A percentile compares a stretch with the other conserved stretches of the same genome.
These are phyloP conservation scores for Brachionus rotundiformis DNA, from an alignment of 1,140 invertebrate species.

Conservation along the genomic window DNA sequence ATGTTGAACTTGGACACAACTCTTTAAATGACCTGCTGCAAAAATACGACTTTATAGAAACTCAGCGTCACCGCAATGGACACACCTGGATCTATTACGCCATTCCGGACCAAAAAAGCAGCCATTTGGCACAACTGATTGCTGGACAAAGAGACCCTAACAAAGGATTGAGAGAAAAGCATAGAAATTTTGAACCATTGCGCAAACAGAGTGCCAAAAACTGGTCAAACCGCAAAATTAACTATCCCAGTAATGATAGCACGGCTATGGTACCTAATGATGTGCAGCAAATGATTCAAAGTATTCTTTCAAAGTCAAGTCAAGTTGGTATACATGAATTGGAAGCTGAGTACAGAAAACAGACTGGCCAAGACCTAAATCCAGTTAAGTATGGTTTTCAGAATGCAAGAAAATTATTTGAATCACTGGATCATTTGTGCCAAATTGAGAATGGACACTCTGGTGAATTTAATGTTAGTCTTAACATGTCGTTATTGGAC, in stretches of 20 bases:
- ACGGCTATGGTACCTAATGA: background rate
- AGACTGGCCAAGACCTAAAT: background rate
- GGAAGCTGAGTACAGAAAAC: background rate
- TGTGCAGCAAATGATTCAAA: background rate
- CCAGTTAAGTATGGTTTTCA: background rate
- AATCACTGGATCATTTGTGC: background rate
- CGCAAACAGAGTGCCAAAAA: background rate
- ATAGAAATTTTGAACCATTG: background rate
- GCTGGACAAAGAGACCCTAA: conserved; percentile 7
- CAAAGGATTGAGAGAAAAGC: conserved; percentile 17
- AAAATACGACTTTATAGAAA: conserved; percentile 21
- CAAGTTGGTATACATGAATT: background rate
- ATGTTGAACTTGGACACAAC: conserved; percentile 24
- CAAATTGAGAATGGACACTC: background rate
- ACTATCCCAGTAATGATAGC: too few species aligned
- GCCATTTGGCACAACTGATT: background rate
- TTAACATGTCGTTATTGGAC: background rate
- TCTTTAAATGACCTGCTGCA: background rate
- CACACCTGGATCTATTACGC: background rate
- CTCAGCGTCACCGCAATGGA: background rate
- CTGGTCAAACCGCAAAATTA: background rate
- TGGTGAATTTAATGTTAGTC: background rate
- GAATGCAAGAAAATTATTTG: background rate
- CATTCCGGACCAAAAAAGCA: background rate
- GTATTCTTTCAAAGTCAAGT: background rate